Evolutionary conservation across 2,113 vertebrate genomes (phyloP), one percentile per base, ranked within the genome.

Genomic region (Ivindomyrus marchei): DNA sequence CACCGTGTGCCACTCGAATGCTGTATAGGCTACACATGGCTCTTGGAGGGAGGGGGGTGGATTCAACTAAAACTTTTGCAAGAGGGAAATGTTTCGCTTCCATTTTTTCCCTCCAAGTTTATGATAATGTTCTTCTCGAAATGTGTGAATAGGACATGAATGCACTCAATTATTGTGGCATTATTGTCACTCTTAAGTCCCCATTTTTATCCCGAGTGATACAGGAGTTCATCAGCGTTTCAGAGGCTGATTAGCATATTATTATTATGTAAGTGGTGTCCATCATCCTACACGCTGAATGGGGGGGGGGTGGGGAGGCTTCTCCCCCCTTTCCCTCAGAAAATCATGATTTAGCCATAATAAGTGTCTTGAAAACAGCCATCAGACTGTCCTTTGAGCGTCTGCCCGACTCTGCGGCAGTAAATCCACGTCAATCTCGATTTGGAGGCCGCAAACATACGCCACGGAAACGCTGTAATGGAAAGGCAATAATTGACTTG

Each of bases 401-500:
- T 88, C 92, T 93, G 93, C 95, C 95, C 94, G 94, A 92, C 94
- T 95, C 47, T 94, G 93, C 92, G 92, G 91, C 93, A 88, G 90
- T 95, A 96, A 95, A 94, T 95, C 95, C 95, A 94, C 95, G 95
- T 96, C 95, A 96, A 94, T 96, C 95, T 94, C 93, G 94, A 93
- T 91, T 92, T 93, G 47, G 90, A 92, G 92, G 94, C 95, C 94
- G 94, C 91, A 94, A 96, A 95, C 91, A 92, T 42, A 92, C 36
- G 56, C 53, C 92, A 92, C 88, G 91, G 92, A 93, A 93, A 88
- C 1, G 84, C 84, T 45, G 89, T 92, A 92, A 93, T 95, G 95
- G 95, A 96, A 95, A 96, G 95, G 92, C 94, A 92, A 94, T 96
- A 95, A 96, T 96, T 96, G 95, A 95, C 95, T 96, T 84, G 91